Conservation (phyloP, 2,797 vertebrate genomes). For the Notolabrus celidotus region DNA sequence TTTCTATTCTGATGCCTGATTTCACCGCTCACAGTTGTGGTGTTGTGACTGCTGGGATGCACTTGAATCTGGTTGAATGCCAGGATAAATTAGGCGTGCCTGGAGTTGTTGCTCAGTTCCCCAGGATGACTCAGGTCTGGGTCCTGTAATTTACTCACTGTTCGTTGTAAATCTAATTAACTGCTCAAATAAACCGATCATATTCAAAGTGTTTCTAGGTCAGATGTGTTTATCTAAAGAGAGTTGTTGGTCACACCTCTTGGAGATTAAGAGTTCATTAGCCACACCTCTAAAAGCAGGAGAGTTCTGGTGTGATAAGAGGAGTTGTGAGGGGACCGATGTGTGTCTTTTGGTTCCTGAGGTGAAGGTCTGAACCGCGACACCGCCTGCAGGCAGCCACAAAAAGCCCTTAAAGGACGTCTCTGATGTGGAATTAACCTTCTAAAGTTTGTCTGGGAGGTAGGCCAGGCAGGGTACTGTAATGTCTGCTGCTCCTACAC, state of each 20-base stretch:
- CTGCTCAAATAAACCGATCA: conserved; percentile 3
- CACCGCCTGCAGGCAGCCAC: conserved; percentile 11
- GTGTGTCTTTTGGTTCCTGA: conserved; percentile 24
- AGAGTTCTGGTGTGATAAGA: neutral
- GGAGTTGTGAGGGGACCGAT: neutral
- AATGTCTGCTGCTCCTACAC: conserved; percentile 30
- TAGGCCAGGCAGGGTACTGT: conserved; percentile 17
- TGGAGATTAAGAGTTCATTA: neutral
- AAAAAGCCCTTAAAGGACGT: conserved; percentile 11
- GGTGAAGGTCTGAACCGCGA: conserved; percentile 11
- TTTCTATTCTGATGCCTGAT: neutral
- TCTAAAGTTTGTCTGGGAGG: conserved; percentile 42
- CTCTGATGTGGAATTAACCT: conserved; percentile 48
- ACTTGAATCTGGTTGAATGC: neutral
- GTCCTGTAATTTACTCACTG: neutral
- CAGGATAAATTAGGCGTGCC: neutral
- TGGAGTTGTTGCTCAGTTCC: neutral
- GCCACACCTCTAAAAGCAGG: too few species aligned
- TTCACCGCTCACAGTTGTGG: neutral
- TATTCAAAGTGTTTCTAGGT: neutral
- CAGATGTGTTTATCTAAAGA: neutral
- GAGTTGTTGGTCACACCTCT: neutral
- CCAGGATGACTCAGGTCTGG: conserved; percentile 10
- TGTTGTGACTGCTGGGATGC: neutral
- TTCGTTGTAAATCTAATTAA: conserved; percentile 13